phyloP scores from a whole-genome alignment of 2,888 invertebrate species.

The Drosophila borealis region DNA sequence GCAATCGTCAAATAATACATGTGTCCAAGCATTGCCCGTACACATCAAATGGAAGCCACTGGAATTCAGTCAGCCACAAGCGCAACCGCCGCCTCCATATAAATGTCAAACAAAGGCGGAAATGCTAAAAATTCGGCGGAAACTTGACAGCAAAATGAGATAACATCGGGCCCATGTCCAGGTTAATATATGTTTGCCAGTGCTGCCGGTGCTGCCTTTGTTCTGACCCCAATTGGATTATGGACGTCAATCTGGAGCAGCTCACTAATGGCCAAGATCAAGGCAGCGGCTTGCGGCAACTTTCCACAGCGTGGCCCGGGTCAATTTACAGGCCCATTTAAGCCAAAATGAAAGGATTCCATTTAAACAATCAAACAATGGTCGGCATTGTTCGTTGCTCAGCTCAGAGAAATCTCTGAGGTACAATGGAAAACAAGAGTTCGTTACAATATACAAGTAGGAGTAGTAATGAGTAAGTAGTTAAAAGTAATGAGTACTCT shows the following conservation, averaged over 20 bases:
- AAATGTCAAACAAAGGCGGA: constrained; percentile 68
- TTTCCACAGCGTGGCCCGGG: constrained; percentile 18
- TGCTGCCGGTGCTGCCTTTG: constrained; percentile 15
- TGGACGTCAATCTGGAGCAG: constrained; percentile 32
- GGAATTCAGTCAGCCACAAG: constrained; percentile 10
- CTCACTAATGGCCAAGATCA: constrained; percentile 61
- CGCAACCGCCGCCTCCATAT: constrained; percentile 15
- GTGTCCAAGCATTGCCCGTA: constrained; percentile 1
- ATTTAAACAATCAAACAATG: constrained; percentile 63
- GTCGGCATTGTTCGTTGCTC: constrained; percentile 57
- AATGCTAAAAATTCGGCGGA: constrained; percentile 57
- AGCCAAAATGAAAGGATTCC: constrained; percentile 55
- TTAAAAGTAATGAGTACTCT: neutral
- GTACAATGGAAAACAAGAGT: constrained; percentile 40
- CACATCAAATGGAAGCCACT: constrained; percentile 50
- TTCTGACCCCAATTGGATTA: constrained; percentile 21
- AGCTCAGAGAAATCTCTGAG: constrained; percentile 14
- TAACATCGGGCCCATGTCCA: constrained; percentile 14
- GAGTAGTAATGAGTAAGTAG: constrained; percentile 4
- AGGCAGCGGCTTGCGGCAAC: constrained; percentile 26
- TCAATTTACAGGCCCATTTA: constrained; percentile 51
- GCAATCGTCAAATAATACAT: constrained; percentile 47
- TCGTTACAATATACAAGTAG: neutral
- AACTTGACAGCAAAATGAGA: constrained; percentile 43
- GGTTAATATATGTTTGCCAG: neutral